Percentiles rank a stretch among this genome's conserved stretches.
Conservation (phyloP, 2,888 invertebrate genomes). For the Linnaemya vulpina region DNA sequence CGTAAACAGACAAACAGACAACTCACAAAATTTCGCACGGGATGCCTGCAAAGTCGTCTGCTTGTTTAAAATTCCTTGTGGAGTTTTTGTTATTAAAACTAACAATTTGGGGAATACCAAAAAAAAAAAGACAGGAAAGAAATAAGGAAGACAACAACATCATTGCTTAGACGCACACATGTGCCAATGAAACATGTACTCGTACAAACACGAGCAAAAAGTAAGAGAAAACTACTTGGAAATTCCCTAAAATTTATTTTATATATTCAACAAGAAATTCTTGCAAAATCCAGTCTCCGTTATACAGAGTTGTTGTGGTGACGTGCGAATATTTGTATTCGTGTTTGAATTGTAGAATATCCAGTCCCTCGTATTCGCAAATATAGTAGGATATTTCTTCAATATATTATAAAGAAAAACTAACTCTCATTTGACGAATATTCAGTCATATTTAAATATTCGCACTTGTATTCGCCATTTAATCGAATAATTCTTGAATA, state of each 20-base stretch:
- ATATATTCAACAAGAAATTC: conserved; percentile 11
- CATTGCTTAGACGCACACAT: conserved; percentile 36
- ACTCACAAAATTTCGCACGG: conserved; percentile 17
- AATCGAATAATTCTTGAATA: no score
- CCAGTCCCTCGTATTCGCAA: no score
- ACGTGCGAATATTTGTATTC: no score
- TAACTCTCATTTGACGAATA: no score
- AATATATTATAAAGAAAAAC: no score
- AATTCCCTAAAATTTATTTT: conserved; percentile 19
- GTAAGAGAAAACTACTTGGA: background rate
- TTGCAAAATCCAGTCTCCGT: background rate
- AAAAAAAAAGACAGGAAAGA: no score
- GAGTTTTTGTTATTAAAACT: conserved; percentile 32
- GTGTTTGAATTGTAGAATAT: no score
- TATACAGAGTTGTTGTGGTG: no score
- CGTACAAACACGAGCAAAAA: background rate
- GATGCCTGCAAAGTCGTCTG: background rate
- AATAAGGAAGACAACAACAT: background rate
- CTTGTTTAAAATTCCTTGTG: background rate
- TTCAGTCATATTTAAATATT: no score
- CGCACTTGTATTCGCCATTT: no score
- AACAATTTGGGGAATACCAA: background rate
- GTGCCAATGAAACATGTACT: background rate
- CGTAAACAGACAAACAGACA: conserved; percentile 21
- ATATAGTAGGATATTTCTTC: no score